These are phyloP conservation scores for Phocoena sinus DNA, from an alignment of 2,113 vertebrate genomes.

Conservation along the genomic window DNA sequence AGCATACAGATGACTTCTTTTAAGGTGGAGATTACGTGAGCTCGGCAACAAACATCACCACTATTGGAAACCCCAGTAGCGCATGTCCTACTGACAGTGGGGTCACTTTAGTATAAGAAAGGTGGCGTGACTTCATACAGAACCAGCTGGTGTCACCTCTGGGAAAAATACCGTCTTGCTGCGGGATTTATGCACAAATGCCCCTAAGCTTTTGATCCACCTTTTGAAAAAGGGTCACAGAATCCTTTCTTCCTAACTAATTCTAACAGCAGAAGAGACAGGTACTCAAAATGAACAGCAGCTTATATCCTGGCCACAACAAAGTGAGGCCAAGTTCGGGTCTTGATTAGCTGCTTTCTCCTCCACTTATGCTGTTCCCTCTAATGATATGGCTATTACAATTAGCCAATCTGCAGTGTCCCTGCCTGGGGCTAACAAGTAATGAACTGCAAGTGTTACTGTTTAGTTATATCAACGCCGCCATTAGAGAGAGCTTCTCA, in stretches of 20 bases:
- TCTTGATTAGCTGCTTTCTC: conserved; percentile 78
- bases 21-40: not conserved
- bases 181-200: not conserved
- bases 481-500: conserved; percentile 76
- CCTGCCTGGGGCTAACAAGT: conserved; percentile 79
- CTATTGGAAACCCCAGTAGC: not conserved
- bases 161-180: not conserved
- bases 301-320: conserved; percentile 46
- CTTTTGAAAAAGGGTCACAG: conserved; percentile 36
- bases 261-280: conserved; percentile 50
- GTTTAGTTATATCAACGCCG: conserved; percentile 74
- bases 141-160: not conserved
- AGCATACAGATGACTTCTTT: not conserved
- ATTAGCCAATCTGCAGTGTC: conserved; percentile 75
- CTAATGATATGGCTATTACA: conserved; percentile 74
- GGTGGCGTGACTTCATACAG: not conserved
- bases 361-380: conserved; percentile 70
- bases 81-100: not conserved
- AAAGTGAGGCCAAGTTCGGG: conserved; percentile 52
- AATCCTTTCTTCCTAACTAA: conserved; percentile 12
- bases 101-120: rapidly evolving
- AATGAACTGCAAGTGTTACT: conserved; percentile 77
- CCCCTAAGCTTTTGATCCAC: not conserved
- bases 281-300: conserved; percentile 44
- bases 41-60: not conserved